Base-by-base conservation (phyloP, 2,797 vertebrate species). In the Sebastiscus tertius region DNA sequence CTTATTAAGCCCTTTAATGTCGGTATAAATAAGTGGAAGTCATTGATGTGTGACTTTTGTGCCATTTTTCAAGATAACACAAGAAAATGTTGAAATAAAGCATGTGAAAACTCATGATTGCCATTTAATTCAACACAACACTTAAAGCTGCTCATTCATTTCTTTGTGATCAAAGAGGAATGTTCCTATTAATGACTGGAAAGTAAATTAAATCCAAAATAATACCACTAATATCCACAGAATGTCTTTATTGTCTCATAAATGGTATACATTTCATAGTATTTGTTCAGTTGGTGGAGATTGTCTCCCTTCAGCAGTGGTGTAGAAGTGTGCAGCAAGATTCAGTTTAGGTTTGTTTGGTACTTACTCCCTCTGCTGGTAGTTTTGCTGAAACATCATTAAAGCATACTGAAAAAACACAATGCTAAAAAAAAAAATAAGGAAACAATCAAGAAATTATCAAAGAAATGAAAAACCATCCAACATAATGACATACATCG, bases 311-410 rank as follows among this genome's bases (percentile, higher is more conserved):
- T 33, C 12, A 56, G n/a, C 63, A n/a, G 36, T n/a, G 20, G 11
- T 22, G 26, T 16, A 34, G 34, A 76, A 29, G n/a, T 9, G 24
- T 67, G 54, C 11, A 42, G 20, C 5, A n/a, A 27, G 56, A 27
- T 5, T 36, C 5, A 10, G 8, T 20, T 59, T 26, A 11, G 49
- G 65, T 86, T 82, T 84, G 71, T 86, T 80, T 75, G 88, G 22
- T 73, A 56, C 55, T 87, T 82, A 72, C 90, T 22, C 91, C 91
- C 87, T 88, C 93, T 94, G 82, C 84, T 93, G 94, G 88, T 66
- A 5, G 8, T 24, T 66, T 56, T 62, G 0, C 27, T 66, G 4
- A 46, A 14, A 61, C n/a, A 27, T 31, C 0, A 18, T 54, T 20
- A 65, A 14, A 78, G 31, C 7, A 75, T 24, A 59, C 12, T 71